Conservation (phyloP, 2,113 vertebrate species). For the Fukomys damarensis region DNA sequence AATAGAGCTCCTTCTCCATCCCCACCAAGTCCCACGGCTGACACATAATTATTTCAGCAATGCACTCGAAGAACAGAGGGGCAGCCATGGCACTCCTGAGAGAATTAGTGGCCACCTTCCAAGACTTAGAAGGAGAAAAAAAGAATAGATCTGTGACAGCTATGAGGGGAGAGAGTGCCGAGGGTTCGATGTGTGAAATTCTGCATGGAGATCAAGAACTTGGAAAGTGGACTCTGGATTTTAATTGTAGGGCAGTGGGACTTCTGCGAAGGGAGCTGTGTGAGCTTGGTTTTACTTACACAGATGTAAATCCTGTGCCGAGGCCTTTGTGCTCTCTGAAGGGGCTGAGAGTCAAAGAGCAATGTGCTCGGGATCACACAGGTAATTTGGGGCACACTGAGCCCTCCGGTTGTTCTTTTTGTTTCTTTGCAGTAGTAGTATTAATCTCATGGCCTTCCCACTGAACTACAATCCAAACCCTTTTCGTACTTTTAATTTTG, state of each 20-base stretch:
- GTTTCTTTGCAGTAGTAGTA: not conserved
- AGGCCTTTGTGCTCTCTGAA: not conserved
- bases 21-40: not conserved
- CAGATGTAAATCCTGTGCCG: not conserved
- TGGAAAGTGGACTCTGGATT: not conserved
- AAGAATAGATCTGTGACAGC: not conserved
- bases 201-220: not conserved
- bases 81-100: not conserved
- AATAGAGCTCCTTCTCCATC: not conserved
- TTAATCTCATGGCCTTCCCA: not conserved
- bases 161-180: not conserved
- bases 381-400: not conserved
- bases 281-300: not conserved
- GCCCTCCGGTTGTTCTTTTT: not conserved
- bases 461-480: not conserved
- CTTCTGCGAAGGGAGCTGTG: too few species aligned
- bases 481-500: not conserved
- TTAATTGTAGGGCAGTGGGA: not conserved
- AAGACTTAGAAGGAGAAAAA: not conserved
- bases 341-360: not conserved
- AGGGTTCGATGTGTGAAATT: not conserved
- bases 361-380: not conserved
- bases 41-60: not conserved
- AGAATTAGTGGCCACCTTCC: not conserved
- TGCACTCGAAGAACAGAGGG: not conserved